Evolutionary conservation across 2,888 invertebrate genomes (phyloP).

Genomic region (Reticulitermes lucifugus): DNA sequence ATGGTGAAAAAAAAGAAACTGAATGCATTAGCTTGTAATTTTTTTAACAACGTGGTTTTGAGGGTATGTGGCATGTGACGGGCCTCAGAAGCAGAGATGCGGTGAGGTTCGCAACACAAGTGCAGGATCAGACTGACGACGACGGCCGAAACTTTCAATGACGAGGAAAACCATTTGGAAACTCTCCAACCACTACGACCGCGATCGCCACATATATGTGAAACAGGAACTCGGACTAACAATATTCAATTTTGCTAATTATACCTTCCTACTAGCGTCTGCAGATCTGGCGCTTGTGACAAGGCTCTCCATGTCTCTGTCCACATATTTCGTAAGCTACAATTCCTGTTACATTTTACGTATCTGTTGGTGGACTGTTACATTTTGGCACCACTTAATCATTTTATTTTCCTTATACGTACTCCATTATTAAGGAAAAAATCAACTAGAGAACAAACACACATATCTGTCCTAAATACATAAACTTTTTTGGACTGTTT

Average conservation of each 20-base stretch:
- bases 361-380: neutral
- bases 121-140: neutral
- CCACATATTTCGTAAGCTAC: neutral
- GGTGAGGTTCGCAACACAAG: neutral
- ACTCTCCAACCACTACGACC: conserved; percentile 16
- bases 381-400: neutral
- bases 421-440: neutral
- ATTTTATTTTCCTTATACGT: neutral
- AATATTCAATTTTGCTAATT: conserved; percentile 33
- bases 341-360: neutral
- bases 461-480: neutral
- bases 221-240: neutral
- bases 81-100: neutral
- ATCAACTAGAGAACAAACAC: neutral
- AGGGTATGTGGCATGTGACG: neutral
- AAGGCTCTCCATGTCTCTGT: neutral
- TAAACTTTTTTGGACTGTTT: neutral
- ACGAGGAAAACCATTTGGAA: conserved; percentile 28
- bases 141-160: neutral
- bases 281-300: neutral
- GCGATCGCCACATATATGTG: neutral
- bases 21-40: neutral
- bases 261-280: conserved; percentile 7
- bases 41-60: neutral
- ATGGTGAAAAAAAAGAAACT: neutral